A percentile compares a stretch with the other conserved stretches of the same genome.
phyloP scores from a whole-genome alignment of 37 sponge, comb jelly and placozoan genomes.

The Chondrilla cf. caribensis region DNA sequence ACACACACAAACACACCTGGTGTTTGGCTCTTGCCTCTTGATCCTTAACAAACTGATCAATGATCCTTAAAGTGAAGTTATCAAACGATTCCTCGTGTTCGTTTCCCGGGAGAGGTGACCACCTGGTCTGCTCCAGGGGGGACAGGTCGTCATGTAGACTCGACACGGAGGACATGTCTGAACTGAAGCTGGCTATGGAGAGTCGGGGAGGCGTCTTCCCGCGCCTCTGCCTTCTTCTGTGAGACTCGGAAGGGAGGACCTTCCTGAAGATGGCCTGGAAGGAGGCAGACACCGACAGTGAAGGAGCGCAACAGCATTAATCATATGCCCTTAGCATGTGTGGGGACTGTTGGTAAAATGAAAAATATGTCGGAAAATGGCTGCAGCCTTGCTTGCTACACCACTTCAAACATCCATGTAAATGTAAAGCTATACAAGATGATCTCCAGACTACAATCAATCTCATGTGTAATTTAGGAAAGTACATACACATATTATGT shows the following conservation, averaged over 20 bases:
- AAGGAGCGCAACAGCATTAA: no score
- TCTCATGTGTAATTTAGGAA: no score
- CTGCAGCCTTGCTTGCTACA: no score
- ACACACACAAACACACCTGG: slow-evolving; percentile 31
- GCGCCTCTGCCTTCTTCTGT: slow-evolving; percentile 39
- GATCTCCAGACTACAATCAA: no score
- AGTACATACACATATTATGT: no score
- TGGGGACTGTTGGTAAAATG: background rate
- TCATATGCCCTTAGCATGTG: no score
- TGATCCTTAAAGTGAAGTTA: slow-evolving; percentile 64
- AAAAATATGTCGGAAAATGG: no score
- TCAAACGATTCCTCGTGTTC: slow-evolving; percentile 43
- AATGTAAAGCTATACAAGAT: no score
- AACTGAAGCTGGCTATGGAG: background rate
- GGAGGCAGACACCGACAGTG: background rate
- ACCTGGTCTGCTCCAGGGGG: background rate
- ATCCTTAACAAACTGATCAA: slow-evolving; percentile 62
- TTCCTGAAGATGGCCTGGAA: slow-evolving; percentile 61
- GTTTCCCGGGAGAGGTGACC: slow-evolving; percentile 19
- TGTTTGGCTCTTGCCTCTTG: slow-evolving; percentile 79
- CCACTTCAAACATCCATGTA: no score
- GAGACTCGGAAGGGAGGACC: slow-evolving; percentile 82
- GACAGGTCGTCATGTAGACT: slow-evolving; percentile 4
- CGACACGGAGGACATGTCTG: slow-evolving; percentile 11
- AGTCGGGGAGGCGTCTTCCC: background rate